Evolutionary conservation across 2,888 invertebrate genomes (phyloP), one percentile per base, ranked within the genome.

Genomic region (Petrophora chlorosata): DNA sequence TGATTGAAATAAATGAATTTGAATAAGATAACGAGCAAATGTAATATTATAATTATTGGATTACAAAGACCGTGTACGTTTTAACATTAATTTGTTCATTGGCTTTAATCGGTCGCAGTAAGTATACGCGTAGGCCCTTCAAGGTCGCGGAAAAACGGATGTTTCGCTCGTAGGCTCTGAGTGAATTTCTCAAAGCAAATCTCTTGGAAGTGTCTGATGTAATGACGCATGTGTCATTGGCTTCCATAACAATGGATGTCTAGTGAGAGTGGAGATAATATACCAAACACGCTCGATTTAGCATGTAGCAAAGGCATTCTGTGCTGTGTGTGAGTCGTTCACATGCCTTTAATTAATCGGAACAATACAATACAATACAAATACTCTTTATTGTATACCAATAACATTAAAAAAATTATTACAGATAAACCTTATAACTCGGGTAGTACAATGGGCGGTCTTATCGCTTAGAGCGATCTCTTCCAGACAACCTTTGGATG

Each of bases 151-250:
- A 3, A 15, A 40, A 28, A 34, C 10, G 34, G 26, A 28, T 35
- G 25, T 14, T 34, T 19, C 14, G n/a, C n/a, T 25, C 13, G 17
- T 32, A 17, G 16, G 9, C 17, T 33, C 33, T 34, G 28, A 36
- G 29, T 17, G 34, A 34, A 34, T 12, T 22, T 38, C 26, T 12
- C 17, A 14, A 32, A 36, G 16, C n/a, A 16, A 23, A 16, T 30
- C 17, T 33, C 2, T 14, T 23, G 19, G 12, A 17, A 26, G 26
- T 15, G 22, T 15, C 9, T 39, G 39, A 28, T 26, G 26, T 46
- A 39, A 39, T 46, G 44, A 44, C 30, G 36, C 36, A 44, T 36
- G 44, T 44, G 22, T 23, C 34, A 26, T 26, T 43, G 35, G 17
- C 22, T 39, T 39, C 22, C 10, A 10, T 23, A 26, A 34, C 42